phyloP scores from a whole-genome alignment of 2,888 invertebrate genomes.

The Mesorhabditis spiculigera region DNA sequence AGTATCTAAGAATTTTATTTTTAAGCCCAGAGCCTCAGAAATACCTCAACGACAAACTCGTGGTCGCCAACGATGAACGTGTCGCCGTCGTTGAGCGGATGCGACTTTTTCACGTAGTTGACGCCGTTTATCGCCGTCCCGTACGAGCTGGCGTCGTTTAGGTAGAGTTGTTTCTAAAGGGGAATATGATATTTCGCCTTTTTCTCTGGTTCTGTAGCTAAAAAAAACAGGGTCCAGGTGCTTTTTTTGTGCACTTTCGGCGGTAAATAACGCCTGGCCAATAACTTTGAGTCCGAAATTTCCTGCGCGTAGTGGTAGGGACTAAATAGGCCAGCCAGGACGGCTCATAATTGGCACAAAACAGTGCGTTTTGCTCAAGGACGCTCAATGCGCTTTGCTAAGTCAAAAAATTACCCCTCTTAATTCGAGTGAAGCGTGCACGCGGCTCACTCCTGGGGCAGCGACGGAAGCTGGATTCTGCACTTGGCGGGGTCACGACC shows the following conservation, averaged over 20 bases:
- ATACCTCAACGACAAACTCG: not conserved
- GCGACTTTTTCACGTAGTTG: not conserved
- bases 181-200: not conserved
- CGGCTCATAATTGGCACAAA: too few species aligned
- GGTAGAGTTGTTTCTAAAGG: not conserved
- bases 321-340: too few species aligned
- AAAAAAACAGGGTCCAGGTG: too few species aligned
- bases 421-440: constrained; percentile 21
- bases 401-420: not conserved
- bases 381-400: too few species aligned
- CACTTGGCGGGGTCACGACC: constrained; percentile 26
- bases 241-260: too few species aligned
- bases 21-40: not conserved
- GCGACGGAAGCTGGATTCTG: constrained; percentile 18
- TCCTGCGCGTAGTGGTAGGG: too few species aligned
- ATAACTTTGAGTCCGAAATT: too few species aligned
- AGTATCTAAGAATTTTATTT: not conserved
- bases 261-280: too few species aligned
- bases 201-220: too few species aligned
- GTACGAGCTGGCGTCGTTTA: not conserved
- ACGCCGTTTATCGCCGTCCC: not conserved
- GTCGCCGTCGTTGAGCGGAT: not conserved
- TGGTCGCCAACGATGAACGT: not conserved
- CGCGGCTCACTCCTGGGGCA: constrained; percentile 23
- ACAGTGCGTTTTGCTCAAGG: too few species aligned